Base-by-base conservation (phyloP, 2,888 invertebrate genomes). In the Geophilus truncorum region DNA sequence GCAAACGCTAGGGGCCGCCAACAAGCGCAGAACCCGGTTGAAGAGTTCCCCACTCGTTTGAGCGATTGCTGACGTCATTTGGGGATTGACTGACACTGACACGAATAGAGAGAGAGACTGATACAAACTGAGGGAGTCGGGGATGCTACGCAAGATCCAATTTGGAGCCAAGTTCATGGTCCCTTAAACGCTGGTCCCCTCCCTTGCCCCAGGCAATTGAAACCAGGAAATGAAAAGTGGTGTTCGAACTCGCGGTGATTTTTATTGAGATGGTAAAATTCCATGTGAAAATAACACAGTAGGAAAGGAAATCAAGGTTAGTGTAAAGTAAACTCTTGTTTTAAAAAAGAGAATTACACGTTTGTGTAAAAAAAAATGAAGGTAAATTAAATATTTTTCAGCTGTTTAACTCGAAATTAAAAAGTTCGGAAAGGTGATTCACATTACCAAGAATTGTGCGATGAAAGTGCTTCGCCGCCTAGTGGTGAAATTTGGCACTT, bases 11-110 rank as follows among this genome's bases (percentile, higher is more conserved):
- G 70, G 70, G 70, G 70, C 70, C 70, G 70, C 70, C 70, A 28
- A 70, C 7, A 70, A 70, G 25, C 70, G 10, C 28, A 12, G 28
- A 28, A n/a, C 70, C 70, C 70, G 12, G 25, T 70, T 70, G 70
- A 28, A 70, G 18, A 28, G 70, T n/a, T 51, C 51, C 51, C 70
- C 70, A 28, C 70, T 4, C 10, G 70, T 23, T 70, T 70, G 70
- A 70, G 70, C 70, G 70, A 70, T 70, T 70, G 70, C 70, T 70
- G 70, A 70, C 70, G 70, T 70, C 70, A 70, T 70, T 70, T 28
- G 70, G 70, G 70, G 70, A 23, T 70, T 70, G 70, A 70, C 70
- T 70, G 70, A 70, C 70, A 70, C 28, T 23, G 28, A 70, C 25
- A 70, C 28, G 70, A 70, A 28, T 70, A 70, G 28, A 23, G 28